Percentiles rank a stretch among this genome's conserved stretches.
These are phyloP conservation scores for Saguinus imperator DNA, from an alignment of 2,113 vertebrate species.

Conservation along the genomic window DNA sequence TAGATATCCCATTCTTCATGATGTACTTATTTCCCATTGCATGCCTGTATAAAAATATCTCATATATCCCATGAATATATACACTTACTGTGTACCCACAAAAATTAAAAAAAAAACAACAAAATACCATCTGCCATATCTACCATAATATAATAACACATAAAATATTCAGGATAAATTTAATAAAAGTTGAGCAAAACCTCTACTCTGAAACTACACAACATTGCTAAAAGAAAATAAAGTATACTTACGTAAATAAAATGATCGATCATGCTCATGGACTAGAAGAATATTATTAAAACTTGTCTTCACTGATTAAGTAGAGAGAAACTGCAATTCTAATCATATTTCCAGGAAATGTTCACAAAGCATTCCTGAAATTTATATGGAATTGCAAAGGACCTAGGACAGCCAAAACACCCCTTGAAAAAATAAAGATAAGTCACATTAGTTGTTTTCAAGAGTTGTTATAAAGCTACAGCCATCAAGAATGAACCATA, in stretches of 20 bases:
- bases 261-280: not conserved
- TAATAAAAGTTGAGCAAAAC: not conserved
- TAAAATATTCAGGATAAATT: not conserved
- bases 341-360: not conserved
- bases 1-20: too few relatives aligned
- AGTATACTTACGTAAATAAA: not conserved
- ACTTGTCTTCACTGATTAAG: not conserved
- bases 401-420: not conserved
- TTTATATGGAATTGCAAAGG: not conserved
- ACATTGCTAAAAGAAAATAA: not conserved
- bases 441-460: not conserved
- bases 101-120: too few relatives aligned
- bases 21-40: too few relatives aligned
- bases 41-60: too few relatives aligned
- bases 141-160: not conserved
- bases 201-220: not conserved
- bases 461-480: not conserved
- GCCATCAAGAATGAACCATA: too few relatives aligned
- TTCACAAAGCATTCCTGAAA: not conserved
- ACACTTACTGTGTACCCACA: too few relatives aligned
- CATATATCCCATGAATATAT: too few relatives aligned
- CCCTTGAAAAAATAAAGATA: not conserved
- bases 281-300: not conserved
- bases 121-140: not conserved
- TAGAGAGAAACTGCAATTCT: not conserved